A percentile compares a stretch with the other conserved stretches of the same genome.
Conservation (phyloP, 2,888 invertebrate genomes). For the Chrysomela aeneicollis region DNA sequence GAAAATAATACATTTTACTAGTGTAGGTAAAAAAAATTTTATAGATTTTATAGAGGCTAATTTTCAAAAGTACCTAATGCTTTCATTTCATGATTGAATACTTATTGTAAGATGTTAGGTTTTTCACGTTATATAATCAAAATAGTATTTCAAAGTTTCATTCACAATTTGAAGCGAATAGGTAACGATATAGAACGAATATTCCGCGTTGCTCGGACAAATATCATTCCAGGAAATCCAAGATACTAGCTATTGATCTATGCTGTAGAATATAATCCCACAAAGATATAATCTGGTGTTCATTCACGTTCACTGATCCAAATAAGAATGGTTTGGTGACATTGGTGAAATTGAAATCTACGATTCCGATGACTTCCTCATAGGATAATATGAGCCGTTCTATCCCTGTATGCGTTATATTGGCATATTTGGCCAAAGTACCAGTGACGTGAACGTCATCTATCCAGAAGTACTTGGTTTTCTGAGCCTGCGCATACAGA, state of each 20-base stretch:
- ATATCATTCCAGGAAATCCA: constrained; percentile 19
- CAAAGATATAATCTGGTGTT: constrained; percentile 23
- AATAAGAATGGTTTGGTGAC: constrained; percentile 24
- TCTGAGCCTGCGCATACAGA: constrained; percentile 65
- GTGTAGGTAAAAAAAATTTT: no score
- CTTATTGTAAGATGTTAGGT: no score
- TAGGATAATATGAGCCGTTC: constrained; percentile 19
- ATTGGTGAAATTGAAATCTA: constrained; percentile 19
- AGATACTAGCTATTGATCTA: constrained; percentile 14
- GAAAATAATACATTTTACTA: no score
- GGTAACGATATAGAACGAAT: no score
- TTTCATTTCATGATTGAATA: no score
- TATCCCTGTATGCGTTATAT: constrained; percentile 21
- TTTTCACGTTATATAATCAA: no score
- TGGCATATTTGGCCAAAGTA: constrained; percentile 60
- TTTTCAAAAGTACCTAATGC: no score
- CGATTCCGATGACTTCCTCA: constrained; percentile 17
- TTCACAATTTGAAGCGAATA: no score
- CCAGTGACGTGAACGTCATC: constrained; percentile 77
- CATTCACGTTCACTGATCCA: constrained; percentile 17
- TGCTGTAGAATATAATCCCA: constrained; percentile 19
- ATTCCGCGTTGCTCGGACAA: no score
- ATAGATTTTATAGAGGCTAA: no score
- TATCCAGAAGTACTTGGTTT: constrained; percentile 73
- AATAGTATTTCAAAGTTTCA: no score